Percentiles rank a stretch among this genome's conserved stretches.
Conservation (phyloP, 2,797 vertebrate genomes). For the Sylvilagus floridanus region DNA sequence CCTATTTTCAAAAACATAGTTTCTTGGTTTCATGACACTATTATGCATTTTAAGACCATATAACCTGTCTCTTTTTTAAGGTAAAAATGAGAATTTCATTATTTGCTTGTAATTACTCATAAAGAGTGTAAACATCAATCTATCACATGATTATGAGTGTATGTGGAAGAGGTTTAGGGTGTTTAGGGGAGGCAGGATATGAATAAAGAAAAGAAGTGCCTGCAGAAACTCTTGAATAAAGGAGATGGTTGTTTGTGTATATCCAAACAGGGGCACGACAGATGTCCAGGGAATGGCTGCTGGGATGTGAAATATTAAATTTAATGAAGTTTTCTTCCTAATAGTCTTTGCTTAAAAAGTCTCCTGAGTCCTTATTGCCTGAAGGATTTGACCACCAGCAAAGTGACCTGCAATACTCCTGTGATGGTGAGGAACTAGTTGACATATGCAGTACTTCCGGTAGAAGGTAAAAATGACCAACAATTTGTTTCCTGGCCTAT, state of each 20-base stretch:
- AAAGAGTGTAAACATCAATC: background rate
- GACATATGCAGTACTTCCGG: background rate
- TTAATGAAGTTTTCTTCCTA: constrained; percentile 38
- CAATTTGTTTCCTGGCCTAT: background rate
- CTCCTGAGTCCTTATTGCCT: background rate
- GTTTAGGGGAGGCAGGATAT: background rate
- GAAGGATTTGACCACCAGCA: background rate
- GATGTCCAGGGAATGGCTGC: background rate
- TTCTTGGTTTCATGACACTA: background rate
- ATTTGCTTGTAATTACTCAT: background rate
- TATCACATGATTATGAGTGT: background rate
- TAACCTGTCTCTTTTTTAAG: background rate
- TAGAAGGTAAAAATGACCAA: constrained; percentile 38
- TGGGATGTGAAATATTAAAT: background rate
- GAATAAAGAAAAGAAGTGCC: background rate
- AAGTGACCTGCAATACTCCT: constrained; percentile 13
- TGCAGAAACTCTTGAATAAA: background rate
- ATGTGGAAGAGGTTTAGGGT: background rate
- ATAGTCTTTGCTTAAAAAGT: background rate
- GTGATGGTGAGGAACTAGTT: constrained; percentile 50
- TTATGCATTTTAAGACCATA: background rate
- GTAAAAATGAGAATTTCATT: background rate
- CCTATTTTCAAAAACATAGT: background rate
- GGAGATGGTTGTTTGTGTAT: background rate
- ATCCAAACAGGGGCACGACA: background rate